Percentiles rank a stretch among this genome's conserved stretches.
phyloP scores from a whole-genome alignment of 2,113 vertebrate genomes.

The Phycodurus eques region DNA sequence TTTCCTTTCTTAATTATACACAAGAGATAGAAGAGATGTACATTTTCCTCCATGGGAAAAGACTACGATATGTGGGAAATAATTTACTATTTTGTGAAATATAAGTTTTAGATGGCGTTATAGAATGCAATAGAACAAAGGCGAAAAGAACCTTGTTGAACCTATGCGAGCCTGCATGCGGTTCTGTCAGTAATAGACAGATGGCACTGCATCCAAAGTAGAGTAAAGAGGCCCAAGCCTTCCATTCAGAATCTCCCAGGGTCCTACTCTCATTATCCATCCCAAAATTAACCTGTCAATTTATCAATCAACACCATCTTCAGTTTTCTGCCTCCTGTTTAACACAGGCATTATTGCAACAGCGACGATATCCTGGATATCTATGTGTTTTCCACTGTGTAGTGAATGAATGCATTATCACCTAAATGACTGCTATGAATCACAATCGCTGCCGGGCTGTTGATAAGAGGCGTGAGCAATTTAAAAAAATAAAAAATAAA shows the following conservation, averaged over 20 bases:
- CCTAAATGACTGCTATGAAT: conserved; percentile 99
- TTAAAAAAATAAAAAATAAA: conserved; percentile 11
- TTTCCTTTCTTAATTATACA: neutral
- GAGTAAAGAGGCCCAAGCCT: conserved; percentile 69
- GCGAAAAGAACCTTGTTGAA: conserved; percentile 34
- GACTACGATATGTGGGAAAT: neutral
- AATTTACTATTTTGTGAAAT: neutral
- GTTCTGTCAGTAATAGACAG: conserved; percentile 86
- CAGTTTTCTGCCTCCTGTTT: conserved; percentile 86
- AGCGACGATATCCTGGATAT: conserved; percentile 89
- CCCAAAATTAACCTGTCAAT: conserved; percentile 99
- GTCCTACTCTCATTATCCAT: conserved; percentile 95
- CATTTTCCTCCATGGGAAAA: conserved; percentile 12
- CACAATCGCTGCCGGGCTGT: conserved; percentile 90
- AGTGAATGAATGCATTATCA: conserved; percentile 98
- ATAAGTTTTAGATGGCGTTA: neutral
- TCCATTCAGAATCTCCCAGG: conserved; percentile 76
- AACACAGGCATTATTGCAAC: conserved; percentile 77
- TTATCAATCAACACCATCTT: conserved; percentile 99
- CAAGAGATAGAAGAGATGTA: conserved; percentile 2
- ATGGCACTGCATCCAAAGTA: conserved; percentile 96
- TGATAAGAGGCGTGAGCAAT: conserved; percentile 83
- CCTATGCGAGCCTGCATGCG: conserved; percentile 71
- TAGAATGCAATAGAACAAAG: neutral
- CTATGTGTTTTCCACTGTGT: conserved; percentile 88